Percentiles rank a stretch among this genome's conserved stretches.
phyloP scores from a whole-genome alignment of 2,888 invertebrate genomes.

The Pinctada fucata region DNA sequence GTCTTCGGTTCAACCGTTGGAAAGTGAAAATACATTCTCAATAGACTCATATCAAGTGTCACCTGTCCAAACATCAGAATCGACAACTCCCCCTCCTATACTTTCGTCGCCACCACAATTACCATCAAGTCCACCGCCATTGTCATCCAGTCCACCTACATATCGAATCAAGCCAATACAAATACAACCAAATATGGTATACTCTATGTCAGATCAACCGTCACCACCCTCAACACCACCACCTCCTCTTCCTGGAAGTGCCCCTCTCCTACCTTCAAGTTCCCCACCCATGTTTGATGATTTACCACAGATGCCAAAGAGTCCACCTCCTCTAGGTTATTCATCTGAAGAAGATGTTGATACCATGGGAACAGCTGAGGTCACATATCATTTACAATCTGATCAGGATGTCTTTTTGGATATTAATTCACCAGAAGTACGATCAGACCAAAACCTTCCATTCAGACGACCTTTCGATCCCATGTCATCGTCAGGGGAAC shows the following conservation, averaged over 20 bases:
- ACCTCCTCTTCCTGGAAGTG: no score
- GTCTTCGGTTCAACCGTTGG: background rate
- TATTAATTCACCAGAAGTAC: background rate
- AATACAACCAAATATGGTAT: no score
- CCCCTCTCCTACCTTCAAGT: no score
- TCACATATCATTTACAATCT: background rate
- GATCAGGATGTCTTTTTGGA: background rate
- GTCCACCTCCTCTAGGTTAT: background rate
- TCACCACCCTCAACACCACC: no score
- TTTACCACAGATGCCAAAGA: background rate
- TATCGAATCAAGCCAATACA: no score
- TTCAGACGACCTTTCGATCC: background rate
- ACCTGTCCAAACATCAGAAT: background rate
- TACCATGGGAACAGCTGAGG: background rate
- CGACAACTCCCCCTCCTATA: background rate
- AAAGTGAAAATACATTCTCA: background rate
- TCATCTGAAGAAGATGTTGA: background rate
- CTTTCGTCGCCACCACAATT: background rate
- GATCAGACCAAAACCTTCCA: background rate
- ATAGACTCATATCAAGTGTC: background rate
- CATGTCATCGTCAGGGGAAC: background rate
- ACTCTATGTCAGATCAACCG: no score
- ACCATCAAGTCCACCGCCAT: conserved; percentile 1
- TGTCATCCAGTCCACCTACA: background rate
- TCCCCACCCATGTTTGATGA: no score